Percentiles rank a stretch among this genome's conserved stretches.
These are phyloP conservation scores for Gymnobelideus leadbeateri DNA, from an alignment of 2,113 vertebrate genomes.

Conservation along the genomic window DNA sequence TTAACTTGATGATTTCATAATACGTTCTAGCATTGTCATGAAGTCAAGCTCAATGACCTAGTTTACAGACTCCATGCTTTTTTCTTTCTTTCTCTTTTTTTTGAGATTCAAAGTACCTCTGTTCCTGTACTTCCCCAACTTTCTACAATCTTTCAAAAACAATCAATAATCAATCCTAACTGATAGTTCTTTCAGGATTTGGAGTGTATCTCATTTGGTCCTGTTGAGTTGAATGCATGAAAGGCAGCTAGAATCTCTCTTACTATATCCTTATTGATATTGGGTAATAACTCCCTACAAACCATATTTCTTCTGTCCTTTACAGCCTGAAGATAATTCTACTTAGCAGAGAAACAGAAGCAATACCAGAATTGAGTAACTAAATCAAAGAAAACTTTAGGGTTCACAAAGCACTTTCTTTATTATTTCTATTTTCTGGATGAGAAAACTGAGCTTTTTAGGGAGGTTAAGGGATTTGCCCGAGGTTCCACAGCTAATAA, in stretches of 20 bases:
- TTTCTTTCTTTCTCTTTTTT: neutral
- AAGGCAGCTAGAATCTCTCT: neutral
- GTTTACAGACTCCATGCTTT: neutral
- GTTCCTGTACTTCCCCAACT: neutral
- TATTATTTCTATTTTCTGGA: neutral
- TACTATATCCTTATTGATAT: neutral
- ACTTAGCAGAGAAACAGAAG: neutral
- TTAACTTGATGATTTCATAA: neutral
- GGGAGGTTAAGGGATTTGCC: neutral
- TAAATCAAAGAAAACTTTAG: neutral
- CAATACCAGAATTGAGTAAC: neutral
- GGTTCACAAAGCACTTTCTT: neutral
- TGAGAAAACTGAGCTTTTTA: neutral
- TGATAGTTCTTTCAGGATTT: neutral
- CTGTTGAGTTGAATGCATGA: neutral
- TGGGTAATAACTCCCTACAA: neutral
- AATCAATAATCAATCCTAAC: neutral
- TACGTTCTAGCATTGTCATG: neutral
- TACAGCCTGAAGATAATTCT: no score
- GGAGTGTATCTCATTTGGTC: neutral
- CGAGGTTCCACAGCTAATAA: neutral
- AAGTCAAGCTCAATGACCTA: neutral
- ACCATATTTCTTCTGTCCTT: no score
- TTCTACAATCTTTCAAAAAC: neutral
- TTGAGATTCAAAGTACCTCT: neutral